Base-by-base conservation (phyloP, 1,140 invertebrate genomes). In the Phenacoccus solenopsis region DNA sequence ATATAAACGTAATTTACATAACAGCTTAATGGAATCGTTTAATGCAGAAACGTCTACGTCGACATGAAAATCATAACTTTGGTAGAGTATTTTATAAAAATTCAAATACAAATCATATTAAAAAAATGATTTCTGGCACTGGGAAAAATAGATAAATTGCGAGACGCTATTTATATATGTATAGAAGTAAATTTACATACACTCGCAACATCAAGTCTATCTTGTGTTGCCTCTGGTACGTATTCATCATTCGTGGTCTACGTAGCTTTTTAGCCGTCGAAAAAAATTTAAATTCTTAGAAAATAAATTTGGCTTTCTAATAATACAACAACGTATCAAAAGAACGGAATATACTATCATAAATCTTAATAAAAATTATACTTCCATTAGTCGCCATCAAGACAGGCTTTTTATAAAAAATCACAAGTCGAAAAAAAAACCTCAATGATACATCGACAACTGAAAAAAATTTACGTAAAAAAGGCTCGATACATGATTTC, bases 141-240 rank as follows among this genome's bases (percentile, higher is more conserved):
- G 12, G 38, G 20, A 49, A 49, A 16, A n/a, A 32, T 2, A 49
- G 20, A 49, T 16, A 49, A 49, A 9, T 49, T 49, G n/a, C n/a
- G n/a, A n/a, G n/a, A n/a, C 20, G 20, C 38, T 16, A n/a, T 49
- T 49, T 49, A 49, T 49, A 49, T n/a, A 49, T 49, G 38, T n/a
- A n/a, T n/a, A 16, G 4, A 9, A n/a, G 38, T 32, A 16, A 49
- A 49, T 49, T 49, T 49, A 49, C 38, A 49, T 49, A 49, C 38
- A n/a, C 38, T 49, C 38, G 38, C 38, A n/a, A n/a, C 38, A 49
- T 49, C 38, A n/a, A 49, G 38, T 49, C 38, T 49, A n/a, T 49
- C n/a, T 49, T n/a, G 38, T n/a, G 16, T 49, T 49, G 13, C 5
- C 12, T 49, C 20, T n/a, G 13, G 20, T n/a, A 49, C 38, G 20